Evolutionary conservation across 2,888 invertebrate genomes (phyloP), one percentile per base, ranked within the genome.

Genomic region (Pemphredon lugubris): DNA sequence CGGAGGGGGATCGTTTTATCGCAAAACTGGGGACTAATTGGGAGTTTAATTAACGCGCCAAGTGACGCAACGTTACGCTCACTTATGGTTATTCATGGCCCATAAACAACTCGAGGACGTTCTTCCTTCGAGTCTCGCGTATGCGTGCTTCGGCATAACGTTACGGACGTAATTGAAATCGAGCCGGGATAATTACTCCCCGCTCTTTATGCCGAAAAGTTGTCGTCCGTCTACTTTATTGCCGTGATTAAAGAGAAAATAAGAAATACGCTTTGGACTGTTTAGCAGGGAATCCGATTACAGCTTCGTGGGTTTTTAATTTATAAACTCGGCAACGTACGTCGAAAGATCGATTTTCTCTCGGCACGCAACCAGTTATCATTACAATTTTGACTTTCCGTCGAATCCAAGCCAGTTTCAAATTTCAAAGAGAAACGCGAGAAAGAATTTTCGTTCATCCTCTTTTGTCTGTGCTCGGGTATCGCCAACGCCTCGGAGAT

Each of bases 91-190:
- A 69, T 66, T 69, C 67, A 66, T 48, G 54, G 37, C 47, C 18
- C 55, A 44, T 67, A 64, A 65, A 67, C 48, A 54, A 64, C 65
- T 60, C 40, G 42, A 71, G 45, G 54, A 59, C 45, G 69, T 66
- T 55, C 48, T 59, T 42, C 42, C 30, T 57, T 11, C 50, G 44
- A 50, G 34, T 39, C 20, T 23, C 40, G 34, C 37, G 14, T 44
- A 40, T 18, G 32, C 13, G 42, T 11, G 51, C 32, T 55, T 70
- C 67, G 64, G 42, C 47, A 59, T 67, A 66, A 76, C 50, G 45
- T 51, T 53, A 55, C 23, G 63, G 37, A 37, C 42, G 60, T 78
- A 76, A 81, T 76, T 78, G 74, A 76, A 78, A 73, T 75, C 69
- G 61, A 39, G 55, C 18, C 39, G 47, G 40, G 40, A 50, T 75